These are phyloP conservation scores for Drosophila jambulina DNA, from an alignment of 1,140 invertebrate species.

Conservation along the genomic window DNA sequence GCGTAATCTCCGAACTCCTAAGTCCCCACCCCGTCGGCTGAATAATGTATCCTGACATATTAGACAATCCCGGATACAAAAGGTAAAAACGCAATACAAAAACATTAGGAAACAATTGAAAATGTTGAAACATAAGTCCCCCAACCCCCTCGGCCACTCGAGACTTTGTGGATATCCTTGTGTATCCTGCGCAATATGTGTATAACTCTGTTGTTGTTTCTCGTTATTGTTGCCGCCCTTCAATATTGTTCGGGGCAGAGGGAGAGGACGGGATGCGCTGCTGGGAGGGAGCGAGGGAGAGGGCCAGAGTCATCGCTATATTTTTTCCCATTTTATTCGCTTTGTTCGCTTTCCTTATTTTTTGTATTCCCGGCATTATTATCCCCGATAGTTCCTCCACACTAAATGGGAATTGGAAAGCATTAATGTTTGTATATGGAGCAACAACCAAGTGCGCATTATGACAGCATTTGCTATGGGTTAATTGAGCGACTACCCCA, in stretches of 20 bases:
- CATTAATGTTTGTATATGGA: slow-evolving; percentile 71
- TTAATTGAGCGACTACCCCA: slow-evolving; percentile 64
- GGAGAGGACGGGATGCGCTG: slow-evolving; percentile 14
- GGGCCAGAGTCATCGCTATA: slow-evolving; percentile 42
- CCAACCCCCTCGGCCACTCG: slow-evolving; percentile 31
- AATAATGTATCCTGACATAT: slow-evolving; percentile 60
- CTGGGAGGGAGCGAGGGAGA: slow-evolving; percentile 16
- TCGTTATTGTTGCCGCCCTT: slow-evolving; percentile 63
- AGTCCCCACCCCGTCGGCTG: neutral
- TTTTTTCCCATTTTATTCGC: slow-evolving; percentile 35
- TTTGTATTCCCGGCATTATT: slow-evolving; percentile 61
- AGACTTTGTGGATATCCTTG: slow-evolving; percentile 45
- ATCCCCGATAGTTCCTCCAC: slow-evolving; percentile 67
- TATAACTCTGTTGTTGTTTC: slow-evolving; percentile 57
- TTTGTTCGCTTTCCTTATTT: slow-evolving; percentile 66
- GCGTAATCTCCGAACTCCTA: slow-evolving; percentile 72
- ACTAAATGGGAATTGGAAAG: slow-evolving; percentile 48
- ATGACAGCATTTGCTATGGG: slow-evolving; percentile 68
- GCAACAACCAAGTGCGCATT: slow-evolving; percentile 76
- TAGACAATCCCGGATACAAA: slow-evolving; percentile 68
- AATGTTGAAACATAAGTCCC: slow-evolving; percentile 80
- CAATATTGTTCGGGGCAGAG: slow-evolving; percentile 41
- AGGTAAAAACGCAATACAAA: slow-evolving; percentile 75
- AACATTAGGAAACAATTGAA: slow-evolving; percentile 81
- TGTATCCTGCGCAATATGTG: slow-evolving; percentile 76